These are phyloP conservation scores for Oriolus oriolus DNA, from an alignment of 2,113 vertebrate genomes.

Conservation along the genomic window DNA sequence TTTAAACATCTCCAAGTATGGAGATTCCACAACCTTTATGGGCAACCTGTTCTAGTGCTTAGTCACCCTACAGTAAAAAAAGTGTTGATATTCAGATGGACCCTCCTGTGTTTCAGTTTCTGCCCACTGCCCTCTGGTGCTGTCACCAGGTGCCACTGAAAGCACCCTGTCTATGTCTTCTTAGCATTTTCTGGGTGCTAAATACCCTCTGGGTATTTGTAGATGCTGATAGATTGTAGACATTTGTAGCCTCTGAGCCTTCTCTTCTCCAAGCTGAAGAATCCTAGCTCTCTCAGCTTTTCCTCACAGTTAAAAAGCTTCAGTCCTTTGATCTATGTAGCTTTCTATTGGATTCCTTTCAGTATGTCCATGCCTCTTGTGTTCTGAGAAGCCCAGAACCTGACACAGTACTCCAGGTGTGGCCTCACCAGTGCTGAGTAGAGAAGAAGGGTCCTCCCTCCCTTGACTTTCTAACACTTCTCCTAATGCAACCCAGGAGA, in stretches of 20 bases:
- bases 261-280: not conserved
- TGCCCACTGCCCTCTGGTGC: not conserved
- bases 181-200: too few species aligned
- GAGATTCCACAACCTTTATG: not conserved
- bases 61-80: not conserved
- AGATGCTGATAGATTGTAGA: not conserved
- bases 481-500: not conserved
- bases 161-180: accelerated
- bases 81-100: not conserved
- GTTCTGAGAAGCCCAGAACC: not conserved
- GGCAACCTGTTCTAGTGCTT: not conserved
- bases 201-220: not conserved
- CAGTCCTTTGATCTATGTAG: not conserved
- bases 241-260: not conserved
- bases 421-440: not conserved
- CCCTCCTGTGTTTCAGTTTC: not conserved
- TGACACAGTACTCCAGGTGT: not conserved
- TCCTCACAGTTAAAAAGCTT: not conserved
- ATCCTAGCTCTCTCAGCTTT: not conserved
- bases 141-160: not conserved
- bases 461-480: not conserved
- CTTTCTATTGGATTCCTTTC: not conserved
- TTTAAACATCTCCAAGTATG: not conserved
- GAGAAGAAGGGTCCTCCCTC: not conserved
- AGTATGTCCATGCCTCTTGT: not conserved